Evolutionary conservation across 2,797 vertebrate species (phyloP).

Genomic region (Chaenodraco wilsoni): DNA sequence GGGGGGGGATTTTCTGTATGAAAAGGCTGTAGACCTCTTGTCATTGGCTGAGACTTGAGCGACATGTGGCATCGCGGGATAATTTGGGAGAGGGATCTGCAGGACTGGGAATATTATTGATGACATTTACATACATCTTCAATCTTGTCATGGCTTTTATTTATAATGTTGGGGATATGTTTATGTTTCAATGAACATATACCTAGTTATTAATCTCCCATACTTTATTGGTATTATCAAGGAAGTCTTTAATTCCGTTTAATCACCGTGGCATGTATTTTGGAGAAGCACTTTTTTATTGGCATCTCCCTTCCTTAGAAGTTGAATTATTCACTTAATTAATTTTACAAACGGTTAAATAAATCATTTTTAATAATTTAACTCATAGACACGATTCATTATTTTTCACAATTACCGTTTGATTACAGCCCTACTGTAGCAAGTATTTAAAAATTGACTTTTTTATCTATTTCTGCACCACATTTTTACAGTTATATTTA

Average conservation of each 20-base stretch:
- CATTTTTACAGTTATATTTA: slow-evolving; percentile 12
- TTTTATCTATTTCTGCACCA: slow-evolving; percentile 21
- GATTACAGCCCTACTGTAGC: slow-evolving; percentile 7
- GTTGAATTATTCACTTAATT: background rate
- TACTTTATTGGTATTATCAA: background rate
- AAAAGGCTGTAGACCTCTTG: slow-evolving; percentile 13
- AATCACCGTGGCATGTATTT: background rate
- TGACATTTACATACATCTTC: slow-evolving; percentile 2
- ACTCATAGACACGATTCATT: background rate
- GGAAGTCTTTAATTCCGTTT: background rate
- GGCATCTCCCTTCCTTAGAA: background rate
- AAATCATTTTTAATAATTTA: background rate
- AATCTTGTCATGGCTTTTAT: background rate
- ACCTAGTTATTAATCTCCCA: background rate
- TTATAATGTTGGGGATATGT: background rate
- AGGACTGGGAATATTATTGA: background rate
- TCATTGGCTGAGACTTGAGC: slow-evolving; percentile 5
- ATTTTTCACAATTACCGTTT: slow-evolving; percentile 23
- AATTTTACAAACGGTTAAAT: slow-evolving; percentile 3
- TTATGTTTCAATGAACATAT: background rate
- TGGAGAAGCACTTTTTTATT: background rate
- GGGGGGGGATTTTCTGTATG: background rate
- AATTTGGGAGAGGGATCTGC: background rate
- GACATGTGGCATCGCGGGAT: background rate
- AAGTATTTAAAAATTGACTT: slow-evolving; percentile 16